Percentiles rank a stretch among this genome's conserved stretches.
Conservation (phyloP, 2,888 invertebrate species). For the Aphodius sticticus region DNA sequence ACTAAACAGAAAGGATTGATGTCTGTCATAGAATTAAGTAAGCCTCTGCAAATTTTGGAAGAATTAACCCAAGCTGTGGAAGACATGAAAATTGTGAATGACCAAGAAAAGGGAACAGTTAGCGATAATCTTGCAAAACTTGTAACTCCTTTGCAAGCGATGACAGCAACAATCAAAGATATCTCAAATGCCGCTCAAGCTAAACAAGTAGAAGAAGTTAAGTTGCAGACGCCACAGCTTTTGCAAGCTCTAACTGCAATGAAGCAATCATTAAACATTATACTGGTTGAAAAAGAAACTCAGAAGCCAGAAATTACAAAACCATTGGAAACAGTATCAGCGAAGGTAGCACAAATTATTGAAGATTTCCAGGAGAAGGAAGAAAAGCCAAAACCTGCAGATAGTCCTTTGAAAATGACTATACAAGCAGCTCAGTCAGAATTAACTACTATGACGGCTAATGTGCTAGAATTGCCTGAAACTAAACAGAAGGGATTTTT, state of each 20-base stretch:
- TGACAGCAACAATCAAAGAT: neutral
- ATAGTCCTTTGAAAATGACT: constrained; percentile 26
- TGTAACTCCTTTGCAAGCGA: neutral
- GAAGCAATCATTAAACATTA: constrained; percentile 7
- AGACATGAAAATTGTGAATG: neutral
- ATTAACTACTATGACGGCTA: constrained; percentile 32
- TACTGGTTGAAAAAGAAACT: neutral
- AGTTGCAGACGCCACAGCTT: neutral
- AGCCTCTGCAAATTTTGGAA: constrained; percentile 32
- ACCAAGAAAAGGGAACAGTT: neutral
- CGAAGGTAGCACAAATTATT: constrained; percentile 20
- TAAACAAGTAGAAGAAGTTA: neutral
- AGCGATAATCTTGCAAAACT: neutral
- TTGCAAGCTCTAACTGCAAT: neutral
- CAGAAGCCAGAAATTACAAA: constrained; percentile 34
- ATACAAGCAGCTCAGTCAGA: constrained; percentile 31
- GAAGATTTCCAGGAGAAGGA: neutral
- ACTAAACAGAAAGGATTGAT: constrained; percentile 23
- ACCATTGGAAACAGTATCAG: constrained; percentile 31
- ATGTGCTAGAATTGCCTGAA: constrained; percentile 25
- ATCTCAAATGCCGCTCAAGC: neutral
- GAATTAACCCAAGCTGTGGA: constrained; percentile 28
- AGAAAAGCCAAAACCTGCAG: neutral
- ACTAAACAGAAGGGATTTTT: constrained; percentile 24
- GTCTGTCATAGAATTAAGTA: constrained; percentile 24